These are phyloP conservation scores for Stenodema calcarata DNA, from an alignment of 2,888 invertebrate genomes.

Conservation along the genomic window DNA sequence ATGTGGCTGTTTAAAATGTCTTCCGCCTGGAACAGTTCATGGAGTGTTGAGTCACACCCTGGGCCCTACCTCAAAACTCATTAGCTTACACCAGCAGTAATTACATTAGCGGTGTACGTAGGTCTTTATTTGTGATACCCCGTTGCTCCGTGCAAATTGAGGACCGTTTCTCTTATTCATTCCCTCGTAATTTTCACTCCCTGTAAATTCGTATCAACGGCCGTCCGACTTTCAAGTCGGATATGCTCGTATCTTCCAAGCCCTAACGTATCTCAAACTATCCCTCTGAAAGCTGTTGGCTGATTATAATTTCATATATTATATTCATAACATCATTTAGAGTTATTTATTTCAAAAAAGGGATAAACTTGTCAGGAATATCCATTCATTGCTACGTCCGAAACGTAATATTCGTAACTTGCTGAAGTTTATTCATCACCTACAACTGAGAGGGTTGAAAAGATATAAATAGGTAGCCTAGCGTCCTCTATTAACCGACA, in stretches of 20 bases:
- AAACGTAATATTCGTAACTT: no score
- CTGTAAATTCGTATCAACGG: background rate
- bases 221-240: background rate
- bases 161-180: background rate
- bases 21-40: background rate
- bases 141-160: background rate
- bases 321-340: background rate
- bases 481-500: no score
- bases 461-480: no score
- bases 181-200: background rate
- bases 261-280: background rate
- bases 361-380: no score
- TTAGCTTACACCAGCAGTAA: background rate
- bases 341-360: no score
- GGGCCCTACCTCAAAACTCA: background rate
- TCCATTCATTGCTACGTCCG: no score
- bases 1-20: background rate
- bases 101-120: background rate
- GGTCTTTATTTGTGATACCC: background rate
- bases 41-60: background rate
- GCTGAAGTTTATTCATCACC: no score
- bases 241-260: background rate
- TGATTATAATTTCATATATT: background rate
- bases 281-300: background rate
- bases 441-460: no score